A percentile compares a stretch with the other conserved stretches of the same genome.
Evolutionary conservation across 2,888 invertebrate species (phyloP).

Genomic region (Orgyia antiqua): DNA sequence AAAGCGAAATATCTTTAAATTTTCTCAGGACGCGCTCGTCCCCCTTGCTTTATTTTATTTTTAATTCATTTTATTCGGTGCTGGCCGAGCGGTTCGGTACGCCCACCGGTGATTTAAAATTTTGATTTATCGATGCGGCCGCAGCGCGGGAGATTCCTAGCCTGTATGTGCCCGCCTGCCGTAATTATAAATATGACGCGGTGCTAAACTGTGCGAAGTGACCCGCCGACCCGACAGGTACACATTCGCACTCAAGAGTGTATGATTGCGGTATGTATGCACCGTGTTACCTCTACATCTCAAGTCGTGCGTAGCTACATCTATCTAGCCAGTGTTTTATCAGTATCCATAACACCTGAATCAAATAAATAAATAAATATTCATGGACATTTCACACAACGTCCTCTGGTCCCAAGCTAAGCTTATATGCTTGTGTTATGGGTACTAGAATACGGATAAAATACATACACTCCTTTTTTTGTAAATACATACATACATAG

Average conservation of each 20-base stretch:
- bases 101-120: constrained; percentile 79
- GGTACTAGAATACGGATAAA: too few species aligned
- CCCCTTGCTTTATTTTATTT: constrained; percentile 71
- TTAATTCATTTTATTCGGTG: constrained; percentile 77
- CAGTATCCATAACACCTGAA: constrained; percentile 25
- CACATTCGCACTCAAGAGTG: constrained; percentile 43
- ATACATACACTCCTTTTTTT: too few species aligned
- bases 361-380: too few species aligned
- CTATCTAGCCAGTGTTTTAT: constrained; percentile 11
- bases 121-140: constrained; percentile 73
- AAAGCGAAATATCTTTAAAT: constrained; percentile 76
- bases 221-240: constrained; percentile 55
- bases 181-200: constrained; percentile 78
- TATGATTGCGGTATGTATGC: too few species aligned
- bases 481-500: too few species aligned
- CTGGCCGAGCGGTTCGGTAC: constrained; percentile 60
- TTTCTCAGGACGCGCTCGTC: constrained; percentile 71
- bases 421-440: too few species aligned
- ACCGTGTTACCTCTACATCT: constrained; percentile 11
- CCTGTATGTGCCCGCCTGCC: constrained; percentile 49
- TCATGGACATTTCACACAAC: too few species aligned
- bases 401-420: too few species aligned
- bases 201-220: constrained; percentile 73
- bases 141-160: constrained; percentile 50
- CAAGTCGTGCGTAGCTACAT: constrained; percentile 19